These are phyloP conservation scores for Malacosoma neustria DNA, from an alignment of 2,888 invertebrate species.

Conservation along the genomic window DNA sequence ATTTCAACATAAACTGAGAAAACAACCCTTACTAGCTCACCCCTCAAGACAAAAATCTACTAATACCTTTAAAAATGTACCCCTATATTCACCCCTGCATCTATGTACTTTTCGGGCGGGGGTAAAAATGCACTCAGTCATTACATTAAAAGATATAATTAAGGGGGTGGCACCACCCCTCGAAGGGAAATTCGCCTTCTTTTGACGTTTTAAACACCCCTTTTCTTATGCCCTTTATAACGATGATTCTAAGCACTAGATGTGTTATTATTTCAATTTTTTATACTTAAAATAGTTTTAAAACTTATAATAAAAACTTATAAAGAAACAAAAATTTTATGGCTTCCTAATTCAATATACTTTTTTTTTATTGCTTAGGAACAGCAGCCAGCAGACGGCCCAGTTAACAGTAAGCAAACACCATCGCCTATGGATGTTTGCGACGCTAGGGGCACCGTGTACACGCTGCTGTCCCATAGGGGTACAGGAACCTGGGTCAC, in stretches of 20 bases:
- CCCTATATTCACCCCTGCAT: not conserved
- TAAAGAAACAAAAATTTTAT: too few species aligned
- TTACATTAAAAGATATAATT: conserved; percentile 73
- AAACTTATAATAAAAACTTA: too few species aligned
- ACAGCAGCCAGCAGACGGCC: too few species aligned
- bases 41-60: not conserved
- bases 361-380: too few species aligned
- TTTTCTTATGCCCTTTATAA: conserved; percentile 49
- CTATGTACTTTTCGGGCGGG: conserved; percentile 26
- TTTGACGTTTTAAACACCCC: conserved; percentile 70
- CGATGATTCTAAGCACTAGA: conserved; percentile 9
- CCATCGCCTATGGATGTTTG: too few species aligned
- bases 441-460: too few species aligned
- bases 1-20: not conserved
- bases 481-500: too few species aligned
- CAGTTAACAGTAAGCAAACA: too few species aligned
- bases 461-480: too few species aligned
- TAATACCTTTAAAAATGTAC: not conserved
- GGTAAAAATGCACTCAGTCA: conserved; percentile 71
- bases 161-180: conserved; percentile 56
- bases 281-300: not conserved
- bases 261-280: conserved; percentile 1
- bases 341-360: too few species aligned
- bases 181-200: conserved; percentile 62
- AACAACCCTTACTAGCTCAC: not conserved